Percentiles rank a stretch among this genome's conserved stretches.
Evolutionary conservation across 2,113 vertebrate species (phyloP).

Genomic region (Microtus oregoni): DNA sequence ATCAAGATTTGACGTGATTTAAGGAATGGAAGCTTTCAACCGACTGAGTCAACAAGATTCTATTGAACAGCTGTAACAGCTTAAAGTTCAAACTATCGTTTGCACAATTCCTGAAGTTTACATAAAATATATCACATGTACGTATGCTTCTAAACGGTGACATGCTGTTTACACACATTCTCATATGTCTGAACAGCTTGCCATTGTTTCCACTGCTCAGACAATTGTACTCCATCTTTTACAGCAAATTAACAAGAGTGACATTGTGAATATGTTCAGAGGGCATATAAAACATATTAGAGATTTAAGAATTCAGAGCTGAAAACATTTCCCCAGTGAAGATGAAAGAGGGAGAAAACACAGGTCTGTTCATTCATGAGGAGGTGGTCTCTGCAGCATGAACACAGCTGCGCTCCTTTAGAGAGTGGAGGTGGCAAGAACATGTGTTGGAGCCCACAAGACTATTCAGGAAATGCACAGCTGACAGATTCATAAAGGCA

Average conservation of each 20-base stretch:
- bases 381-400: rapidly evolving
- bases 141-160: neutral
- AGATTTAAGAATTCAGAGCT: too few relatives aligned
- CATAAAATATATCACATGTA: neutral
- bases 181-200: neutral
- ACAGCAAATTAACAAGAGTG: too few relatives aligned
- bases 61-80: neutral
- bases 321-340: too few relatives aligned
- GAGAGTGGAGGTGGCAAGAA: too few relatives aligned
- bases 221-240: neutral
- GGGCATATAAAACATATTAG: too few relatives aligned
- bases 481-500: too few relatives aligned
- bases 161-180: neutral
- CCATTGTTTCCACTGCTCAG: neutral
- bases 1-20: neutral
- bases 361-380: neutral
- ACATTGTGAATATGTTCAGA: too few relatives aligned
- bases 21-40: neutral
- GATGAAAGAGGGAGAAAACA: neutral
- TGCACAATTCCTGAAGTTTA: neutral
- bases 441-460: too few relatives aligned
- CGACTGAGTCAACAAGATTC: neutral
- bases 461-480: too few relatives aligned
- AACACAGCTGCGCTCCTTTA: rapidly evolving
- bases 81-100: neutral